Base-by-base conservation (phyloP, 2,888 invertebrate species). In the Macrophya alboannulata region DNA sequence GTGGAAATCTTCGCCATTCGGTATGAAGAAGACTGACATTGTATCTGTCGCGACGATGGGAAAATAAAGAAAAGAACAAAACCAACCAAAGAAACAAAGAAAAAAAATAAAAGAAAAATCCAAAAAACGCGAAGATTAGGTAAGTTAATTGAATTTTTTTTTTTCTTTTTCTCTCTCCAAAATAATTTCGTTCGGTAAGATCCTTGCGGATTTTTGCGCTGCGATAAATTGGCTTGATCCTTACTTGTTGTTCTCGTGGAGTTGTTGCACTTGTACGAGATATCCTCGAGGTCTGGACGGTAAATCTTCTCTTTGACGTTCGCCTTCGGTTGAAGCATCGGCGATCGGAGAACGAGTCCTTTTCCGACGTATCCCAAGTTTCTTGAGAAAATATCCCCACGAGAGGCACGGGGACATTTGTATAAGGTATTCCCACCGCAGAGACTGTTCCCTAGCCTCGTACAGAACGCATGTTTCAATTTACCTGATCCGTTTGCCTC, bases 1-100 rank as follows among this genome's bases (percentile, higher is more conserved):
- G 86, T 15, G 86, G 85, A 74, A 86, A 85, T 65, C 40, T 86
- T 15, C 85, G 72, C 85, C 86, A 86, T 5, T 55, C 45, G 48
- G 85, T 82, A 55, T 86, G 86, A 37, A 86, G 76, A 2, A 86
- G 74, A 6, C 31, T 62, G 15, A 74, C 59, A 45, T 25, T 21
- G 59, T 76, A 43, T 40, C 84, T 84, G 45, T 74, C 25, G 74
- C 25, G 45, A 40, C 25, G 45, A 40, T 8, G 74, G 31, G 12
- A 81, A 37, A 43, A 62, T 17, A 9, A 31, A 17, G 15, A 55
- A 77, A 15, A 37, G 51, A 15, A 43, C 4, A 25, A 1, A 68
- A 68, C 12, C 8, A 68, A 68, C 6, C n/a, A 62, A n/a, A n/a
- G n/a, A n/a, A n/a, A n/a, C n/a, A n/a, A n/a, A n/a, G n/a, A n/a